These are phyloP conservation scores for Scleropages formosus DNA, from an alignment of 2,797 vertebrate genomes.

Conservation along the genomic window DNA sequence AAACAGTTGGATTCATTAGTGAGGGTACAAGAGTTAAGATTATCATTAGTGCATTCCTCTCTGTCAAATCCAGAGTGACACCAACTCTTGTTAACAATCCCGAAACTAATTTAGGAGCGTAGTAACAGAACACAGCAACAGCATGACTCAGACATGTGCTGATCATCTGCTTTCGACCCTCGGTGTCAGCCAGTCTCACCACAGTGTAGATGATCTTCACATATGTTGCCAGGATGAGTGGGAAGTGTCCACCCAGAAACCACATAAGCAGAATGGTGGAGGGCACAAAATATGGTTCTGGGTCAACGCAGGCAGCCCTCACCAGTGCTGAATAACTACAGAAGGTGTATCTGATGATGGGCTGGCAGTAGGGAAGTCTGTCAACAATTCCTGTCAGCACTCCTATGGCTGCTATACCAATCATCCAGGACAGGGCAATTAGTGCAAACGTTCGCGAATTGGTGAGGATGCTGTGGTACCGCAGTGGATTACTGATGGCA, in stretches of 20 bases:
- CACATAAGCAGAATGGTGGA: constrained; percentile 2
- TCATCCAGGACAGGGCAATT: constrained; percentile 34
- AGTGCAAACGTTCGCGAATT: constrained; percentile 22
- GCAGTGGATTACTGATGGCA: constrained; percentile 39
- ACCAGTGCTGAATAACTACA: constrained; percentile 40
- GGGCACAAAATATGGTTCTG: constrained; percentile 33
- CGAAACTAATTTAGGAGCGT: constrained; percentile 28
- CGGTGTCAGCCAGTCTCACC: constrained; percentile 28
- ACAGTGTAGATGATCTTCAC: constrained; percentile 35
- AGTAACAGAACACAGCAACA: constrained; percentile 34
- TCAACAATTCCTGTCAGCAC: not conserved
- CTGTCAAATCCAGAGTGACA: constrained; percentile 33
- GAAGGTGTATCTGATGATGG: constrained; percentile 38
- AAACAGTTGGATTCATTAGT: constrained; percentile 39
- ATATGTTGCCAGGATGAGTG: constrained; percentile 40
- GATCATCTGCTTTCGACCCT: constrained; percentile 32
- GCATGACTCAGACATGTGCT: constrained; percentile 38
- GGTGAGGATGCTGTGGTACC: constrained; percentile 44
- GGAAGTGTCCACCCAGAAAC: constrained; percentile 15
- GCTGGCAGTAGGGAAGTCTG: constrained; percentile 43
- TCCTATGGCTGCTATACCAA: not conserved
- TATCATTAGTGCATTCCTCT: constrained; percentile 35
- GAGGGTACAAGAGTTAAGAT: constrained; percentile 25
- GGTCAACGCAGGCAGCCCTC: constrained; percentile 42
- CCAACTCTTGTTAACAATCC: constrained; percentile 39